phyloP scores from a whole-genome alignment of 2,113 vertebrate species.

The Chlamydotis undulata region DNA sequence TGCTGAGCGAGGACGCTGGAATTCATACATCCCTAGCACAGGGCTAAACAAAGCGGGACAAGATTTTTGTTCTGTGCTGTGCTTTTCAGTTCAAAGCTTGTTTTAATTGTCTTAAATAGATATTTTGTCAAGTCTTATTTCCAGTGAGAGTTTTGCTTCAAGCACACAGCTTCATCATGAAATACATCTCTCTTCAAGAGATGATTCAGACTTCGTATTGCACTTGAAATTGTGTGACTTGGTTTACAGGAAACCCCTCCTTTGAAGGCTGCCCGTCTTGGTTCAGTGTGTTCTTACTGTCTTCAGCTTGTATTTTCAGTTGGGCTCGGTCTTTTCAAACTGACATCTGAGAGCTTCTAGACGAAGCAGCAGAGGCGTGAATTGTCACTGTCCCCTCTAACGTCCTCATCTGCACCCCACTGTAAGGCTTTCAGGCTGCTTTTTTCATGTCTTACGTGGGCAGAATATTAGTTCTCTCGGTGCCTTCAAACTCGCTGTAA shows the following conservation, averaged over 20 bases:
- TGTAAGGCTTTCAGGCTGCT: not conserved
- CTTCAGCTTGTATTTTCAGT: not conserved
- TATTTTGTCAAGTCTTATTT: not conserved
- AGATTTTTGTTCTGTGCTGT: not conserved
- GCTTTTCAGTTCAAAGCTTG: not conserved
- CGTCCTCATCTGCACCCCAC: not conserved
- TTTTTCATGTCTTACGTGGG: not conserved
- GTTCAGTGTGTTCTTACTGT: not conserved
- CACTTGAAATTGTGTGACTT: not conserved
- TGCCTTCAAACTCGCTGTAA: not conserved
- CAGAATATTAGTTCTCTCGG: not conserved
- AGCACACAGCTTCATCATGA: rapidly evolving
- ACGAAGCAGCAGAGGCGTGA: not conserved
- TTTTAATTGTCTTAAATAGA: not conserved
- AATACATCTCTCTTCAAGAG: not conserved
- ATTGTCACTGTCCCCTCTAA: rapidly evolving
- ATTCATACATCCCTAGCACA: rapidly evolving
- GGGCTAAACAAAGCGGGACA: not conserved
- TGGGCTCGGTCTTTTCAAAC: not conserved
- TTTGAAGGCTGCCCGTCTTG: not conserved
- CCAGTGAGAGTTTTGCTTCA: not conserved
- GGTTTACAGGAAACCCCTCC: not conserved
- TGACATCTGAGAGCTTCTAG: not conserved
- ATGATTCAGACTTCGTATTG: not conserved
- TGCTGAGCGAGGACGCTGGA: not conserved